A percentile compares a stretch with the other conserved stretches of the same genome.
phyloP scores from a whole-genome alignment of 2,888 invertebrate species.

The Eupithecia subfuscata region DNA sequence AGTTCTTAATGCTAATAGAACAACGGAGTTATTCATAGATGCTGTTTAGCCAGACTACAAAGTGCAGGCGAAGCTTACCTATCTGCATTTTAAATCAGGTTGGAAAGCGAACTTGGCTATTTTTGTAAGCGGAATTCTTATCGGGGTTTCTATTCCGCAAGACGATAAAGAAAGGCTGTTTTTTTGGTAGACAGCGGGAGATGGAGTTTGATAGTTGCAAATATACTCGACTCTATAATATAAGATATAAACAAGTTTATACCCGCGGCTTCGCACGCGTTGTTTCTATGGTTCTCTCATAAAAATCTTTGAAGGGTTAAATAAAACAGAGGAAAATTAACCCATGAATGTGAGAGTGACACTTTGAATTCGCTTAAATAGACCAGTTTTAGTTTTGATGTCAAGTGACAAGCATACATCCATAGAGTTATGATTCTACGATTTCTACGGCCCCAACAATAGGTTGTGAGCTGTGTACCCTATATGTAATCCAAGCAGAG shows the following conservation, averaged over 20 bases:
- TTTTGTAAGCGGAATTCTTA: constrained; percentile 6
- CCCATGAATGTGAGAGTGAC: no score
- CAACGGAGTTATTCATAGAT: neutral
- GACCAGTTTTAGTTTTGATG: no score
- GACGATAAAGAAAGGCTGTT: neutral
- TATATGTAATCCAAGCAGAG: constrained; percentile 6
- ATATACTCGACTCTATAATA: no score
- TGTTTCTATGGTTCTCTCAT: no score
- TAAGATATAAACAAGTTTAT: no score
- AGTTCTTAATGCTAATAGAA: neutral
- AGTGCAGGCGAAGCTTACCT: neutral
- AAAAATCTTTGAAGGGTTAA: no score
- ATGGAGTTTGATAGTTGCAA: neutral
- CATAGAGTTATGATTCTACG: neutral
- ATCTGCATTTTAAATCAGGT: constrained; percentile 9
- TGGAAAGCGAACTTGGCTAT: constrained; percentile 1
- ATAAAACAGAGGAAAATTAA: no score
- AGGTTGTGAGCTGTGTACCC: neutral
- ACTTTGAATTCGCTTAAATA: no score
- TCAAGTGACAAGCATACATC: no score
- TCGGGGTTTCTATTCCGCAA: neutral
- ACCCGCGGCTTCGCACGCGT: no score
- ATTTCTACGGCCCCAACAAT: neutral
- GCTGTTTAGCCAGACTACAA: constrained; percentile 5
- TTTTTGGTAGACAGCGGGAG: neutral